Base-by-base conservation (phyloP, 2,797 vertebrate species). In the Pangasius djambal region DNA sequence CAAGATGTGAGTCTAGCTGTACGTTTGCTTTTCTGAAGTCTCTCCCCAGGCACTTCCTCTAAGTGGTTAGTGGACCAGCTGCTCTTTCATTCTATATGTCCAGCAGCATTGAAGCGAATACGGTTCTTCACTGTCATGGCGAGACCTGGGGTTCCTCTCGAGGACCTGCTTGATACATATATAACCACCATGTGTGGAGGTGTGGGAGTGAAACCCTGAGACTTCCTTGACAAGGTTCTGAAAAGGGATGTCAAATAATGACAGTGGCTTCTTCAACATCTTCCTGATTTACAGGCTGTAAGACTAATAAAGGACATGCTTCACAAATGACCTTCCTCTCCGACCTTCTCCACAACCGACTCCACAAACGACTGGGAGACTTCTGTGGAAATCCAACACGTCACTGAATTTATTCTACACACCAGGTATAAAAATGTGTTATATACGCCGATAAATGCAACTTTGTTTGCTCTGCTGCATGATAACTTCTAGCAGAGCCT, bases 61-160 rank as follows among this genome's bases (percentile, higher is more conserved):
- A 40, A n/a, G 59, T 25, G 13, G 31, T 63, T 40, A 31, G 34
- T 44, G 59, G 22, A 83, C 79, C 55, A 25, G 10, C 79, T 82
- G 79, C 12, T 44, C 40, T 84, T 50, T 84, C 28, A 50, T 28
- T 67, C 82, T 50, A 12, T n/a, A 40, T 67, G 82, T 84, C 82
- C 59, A 83, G 6, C 82, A 48, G 82, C 13, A 40, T 83, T 48
- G 37, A 65, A 44, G 40, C 12, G 9, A 83, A 83, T 83, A 83
- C 6, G 13, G 12, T 61, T 83, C 59, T 40, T 65, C 4, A 13
- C 22, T 83, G 34, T 82, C 55, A 40, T 25, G 34, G 55, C 1
- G 10, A 25, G 34, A 82, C 57, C 18, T 15, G 28, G 34, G 55
- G 34, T 59, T 59, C 10, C 37, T 83, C 77, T 57, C 7, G 7